phyloP scores from a whole-genome alignment of 1,140 invertebrate species.

The Acromyrmex heyeri region DNA sequence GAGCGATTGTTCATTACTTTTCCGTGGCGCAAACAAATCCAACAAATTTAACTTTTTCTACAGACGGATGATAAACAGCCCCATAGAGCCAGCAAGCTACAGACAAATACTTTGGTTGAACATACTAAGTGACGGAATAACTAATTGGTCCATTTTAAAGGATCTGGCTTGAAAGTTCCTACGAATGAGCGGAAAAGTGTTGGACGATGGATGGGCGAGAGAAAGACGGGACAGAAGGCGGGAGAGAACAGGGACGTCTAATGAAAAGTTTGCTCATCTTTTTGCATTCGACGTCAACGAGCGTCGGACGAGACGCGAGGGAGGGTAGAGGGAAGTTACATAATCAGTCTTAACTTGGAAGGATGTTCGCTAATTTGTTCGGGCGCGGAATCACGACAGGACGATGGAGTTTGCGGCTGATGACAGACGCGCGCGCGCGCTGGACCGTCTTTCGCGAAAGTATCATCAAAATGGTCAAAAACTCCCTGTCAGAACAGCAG shows the following conservation, averaged over 20 bases:
- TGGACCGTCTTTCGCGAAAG: constrained; percentile 5
- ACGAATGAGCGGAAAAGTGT: constrained; percentile 41
- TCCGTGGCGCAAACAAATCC: neutral
- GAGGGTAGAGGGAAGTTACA: constrained; percentile 39
- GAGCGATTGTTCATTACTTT: neutral
- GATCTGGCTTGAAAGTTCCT: constrained; percentile 30
- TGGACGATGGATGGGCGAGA: neutral
- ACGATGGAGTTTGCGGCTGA: constrained; percentile 18
- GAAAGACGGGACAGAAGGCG: too few relatives aligned
- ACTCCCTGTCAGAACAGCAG: constrained; percentile 23
- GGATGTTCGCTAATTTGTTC: constrained; percentile 77
- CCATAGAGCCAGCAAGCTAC: neutral
- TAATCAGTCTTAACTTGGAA: constrained; percentile 79
- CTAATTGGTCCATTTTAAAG: constrained; percentile 71
- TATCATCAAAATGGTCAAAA: constrained; percentile 43
- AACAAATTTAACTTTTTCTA: neutral
- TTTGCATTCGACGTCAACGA: constrained; percentile 70
- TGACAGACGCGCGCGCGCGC: neutral
- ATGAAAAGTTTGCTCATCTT: constrained; percentile 78
- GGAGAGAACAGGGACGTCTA: constrained; percentile 32
- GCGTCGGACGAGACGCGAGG: neutral
- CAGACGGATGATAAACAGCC: neutral
- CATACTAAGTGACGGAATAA: constrained; percentile 63
- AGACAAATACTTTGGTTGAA: constrained; percentile 34
- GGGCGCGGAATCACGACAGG: constrained; percentile 32